Evolutionary conservation across 1,140 invertebrate species (phyloP).

Genomic region (Bombus soroeensis): DNA sequence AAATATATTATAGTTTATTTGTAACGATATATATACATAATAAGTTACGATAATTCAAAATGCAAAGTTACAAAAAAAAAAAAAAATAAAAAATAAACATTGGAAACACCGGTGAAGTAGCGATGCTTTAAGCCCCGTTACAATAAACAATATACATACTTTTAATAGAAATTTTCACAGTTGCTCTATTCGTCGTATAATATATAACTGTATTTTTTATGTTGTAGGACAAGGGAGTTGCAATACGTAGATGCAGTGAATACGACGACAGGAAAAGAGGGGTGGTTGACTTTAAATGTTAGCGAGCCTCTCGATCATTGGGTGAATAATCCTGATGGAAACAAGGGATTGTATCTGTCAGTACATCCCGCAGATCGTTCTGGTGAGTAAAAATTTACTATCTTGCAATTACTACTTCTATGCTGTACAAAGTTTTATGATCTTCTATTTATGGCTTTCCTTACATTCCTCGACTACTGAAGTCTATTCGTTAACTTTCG

Average conservation of each 20-base stretch:
- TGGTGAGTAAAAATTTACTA: slow-evolving; percentile 82
- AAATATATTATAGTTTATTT: too few relatives aligned
- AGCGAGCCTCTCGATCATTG: slow-evolving; percentile 89
- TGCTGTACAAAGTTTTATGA: background rate
- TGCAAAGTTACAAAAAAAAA: too few relatives aligned
- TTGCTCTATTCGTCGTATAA: background rate
- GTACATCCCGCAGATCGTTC: slow-evolving; percentile 87
- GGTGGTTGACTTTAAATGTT: slow-evolving; percentile 92
- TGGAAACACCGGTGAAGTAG: too few relatives aligned
- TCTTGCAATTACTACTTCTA: background rate
- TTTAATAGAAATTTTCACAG: background rate
- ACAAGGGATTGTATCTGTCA: slow-evolving; percentile 94
- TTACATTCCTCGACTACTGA: too few relatives aligned
- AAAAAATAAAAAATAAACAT: too few relatives aligned
- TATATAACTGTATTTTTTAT: slow-evolving; percentile 29
- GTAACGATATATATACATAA: too few relatives aligned
- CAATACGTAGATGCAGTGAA: slow-evolving; percentile 87
- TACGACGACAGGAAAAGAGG: slow-evolving; percentile 85
- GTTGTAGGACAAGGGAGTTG: slow-evolving; percentile 85
- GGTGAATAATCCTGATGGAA: slow-evolving; percentile 90
- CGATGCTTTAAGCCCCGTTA: too few relatives aligned
- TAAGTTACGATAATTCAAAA: too few relatives aligned
- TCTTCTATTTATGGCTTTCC: background rate
- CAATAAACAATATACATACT: background rate
- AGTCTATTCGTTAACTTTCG: background rate